Evolutionary conservation across 2,888 invertebrate species (phyloP), one percentile per base, ranked within the genome.

Genomic region (Elmis aenea): DNA sequence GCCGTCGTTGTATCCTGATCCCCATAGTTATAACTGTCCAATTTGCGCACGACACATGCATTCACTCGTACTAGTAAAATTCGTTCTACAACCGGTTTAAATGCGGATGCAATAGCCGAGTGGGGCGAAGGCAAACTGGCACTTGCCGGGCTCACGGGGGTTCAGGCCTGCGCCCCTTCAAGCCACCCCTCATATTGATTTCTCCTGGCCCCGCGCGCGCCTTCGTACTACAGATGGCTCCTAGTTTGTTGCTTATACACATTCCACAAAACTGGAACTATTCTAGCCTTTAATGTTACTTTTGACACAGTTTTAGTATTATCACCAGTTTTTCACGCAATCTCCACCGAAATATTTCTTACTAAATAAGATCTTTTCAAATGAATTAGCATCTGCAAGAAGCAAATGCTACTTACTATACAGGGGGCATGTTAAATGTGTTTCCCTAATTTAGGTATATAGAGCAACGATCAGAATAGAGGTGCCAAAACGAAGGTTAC

Each of bases 71-170:
- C 35, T 42, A 28, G 38, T 42, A 31, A 38, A 18, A 6, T 31
- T 42, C 38, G 42, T 38, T 38, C 42, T 42, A 35, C 35, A 42
- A 40, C 39, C 36, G 37, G 43, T 46, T 42, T 33, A 38, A 46
- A 46, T 50, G 51, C 44, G 50, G 54, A 56, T 58, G 59, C 57
- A 57, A 48, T 55, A 52, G 54, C 56, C 56, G 52, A 57, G 60
- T 59, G 56, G 46, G 50, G 42, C 42, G 42, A 42, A 45, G 74
- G 67, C 72, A 72, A 73, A 75, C 71, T 65, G 68, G 68, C 61
- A 57, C 69, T 67, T 62, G 64, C 64, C 63, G 58, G 55, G 61
- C 61, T 69, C 63, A 60, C 66, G 67, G 72, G 71, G 69, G 71
- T 68, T 67, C 64, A 63, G 59, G 69, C 67, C 61, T 66, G 66